Base-by-base conservation (phyloP, 2,113 vertebrate genomes). In the Chitala chitala region DNA sequence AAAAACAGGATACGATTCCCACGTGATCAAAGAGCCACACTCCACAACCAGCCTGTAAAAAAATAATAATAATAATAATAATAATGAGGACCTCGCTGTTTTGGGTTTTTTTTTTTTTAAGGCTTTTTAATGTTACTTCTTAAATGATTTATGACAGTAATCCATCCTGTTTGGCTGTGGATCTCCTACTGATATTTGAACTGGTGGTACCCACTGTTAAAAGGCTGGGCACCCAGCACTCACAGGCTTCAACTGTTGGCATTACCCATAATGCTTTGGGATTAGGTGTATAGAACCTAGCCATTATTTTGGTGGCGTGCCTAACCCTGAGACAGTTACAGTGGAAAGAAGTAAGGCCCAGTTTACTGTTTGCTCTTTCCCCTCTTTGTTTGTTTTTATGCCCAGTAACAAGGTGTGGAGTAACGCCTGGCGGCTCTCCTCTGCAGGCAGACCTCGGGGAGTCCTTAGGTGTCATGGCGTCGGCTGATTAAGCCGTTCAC, bases 121-220 rank as follows among this genome's bases (percentile, higher is more conserved):
- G 36, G 38, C 5, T 40, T 24, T 9, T 17, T 26, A 66, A 53
- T 15, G 24, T 6, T 15, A 20, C 48, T 13, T 36, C 5, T 26
- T 51, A 70, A 61, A 75, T 70, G 24, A 38, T 64, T 64, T 64
- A 73, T 73, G 26, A 73, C 24, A 53, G 36, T 24, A 73, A 33
- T 12, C 65, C 74, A 50, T n/a, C 2, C 26, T 61, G 31, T 33
- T 70, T 48, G 29, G 54, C 24, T 69, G 26, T 51, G 20, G 12
- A 9, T 42, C 3, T 42, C 53, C 26, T 31, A 17, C 29, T 20
- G 66, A 75, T 70, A 63, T 63, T 44, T 61, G 22, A 42, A n/a
- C 15, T 36, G 72, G 48, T 29, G 31, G 31, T 22, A 9, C 40
- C 40, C 12, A 20, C 50, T 55, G 13, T 3, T 2, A 36, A 29